Conservation (phyloP, 2,113 vertebrate species). For the human region DNA sequence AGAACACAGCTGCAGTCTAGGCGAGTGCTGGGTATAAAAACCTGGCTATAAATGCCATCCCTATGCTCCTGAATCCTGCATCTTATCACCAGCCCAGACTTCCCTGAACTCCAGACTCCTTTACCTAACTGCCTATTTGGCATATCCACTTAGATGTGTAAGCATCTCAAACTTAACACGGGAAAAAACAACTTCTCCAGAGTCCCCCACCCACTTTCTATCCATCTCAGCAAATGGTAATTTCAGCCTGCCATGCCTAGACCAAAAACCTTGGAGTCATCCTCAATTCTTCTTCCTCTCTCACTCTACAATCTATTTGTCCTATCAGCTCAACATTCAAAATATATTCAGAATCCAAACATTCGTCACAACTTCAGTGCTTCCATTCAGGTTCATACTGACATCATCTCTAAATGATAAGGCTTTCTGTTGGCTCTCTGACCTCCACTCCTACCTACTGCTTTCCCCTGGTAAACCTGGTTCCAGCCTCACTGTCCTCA, state of each 20-base stretch:
- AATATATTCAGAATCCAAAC: neutral
- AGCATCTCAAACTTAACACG: neutral
- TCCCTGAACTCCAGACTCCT: neutral
- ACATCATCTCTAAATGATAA: neutral
- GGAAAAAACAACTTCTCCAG: neutral
- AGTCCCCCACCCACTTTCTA: accelerated
- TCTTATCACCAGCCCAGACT: neutral
- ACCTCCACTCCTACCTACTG: neutral
- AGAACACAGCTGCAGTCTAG: neutral
- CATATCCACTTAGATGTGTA: neutral
- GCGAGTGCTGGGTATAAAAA: neutral
- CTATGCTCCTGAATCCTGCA: neutral
- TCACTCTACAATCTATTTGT: neutral
- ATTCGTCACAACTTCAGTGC: neutral
- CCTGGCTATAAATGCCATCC: neutral
- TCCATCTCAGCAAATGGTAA: neutral
- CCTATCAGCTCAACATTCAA: neutral
- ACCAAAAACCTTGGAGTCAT: neutral
- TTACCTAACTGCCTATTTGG: neutral
- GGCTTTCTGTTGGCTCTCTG: neutral
- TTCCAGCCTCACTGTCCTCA: neutral
- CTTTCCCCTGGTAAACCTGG: neutral
- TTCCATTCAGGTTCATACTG: neutral
- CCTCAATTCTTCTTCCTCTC: neutral
- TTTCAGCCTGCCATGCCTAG: neutral